Conservation (phyloP, 2,888 invertebrate species). For the Rhopalosiphum nymphaeae region DNA sequence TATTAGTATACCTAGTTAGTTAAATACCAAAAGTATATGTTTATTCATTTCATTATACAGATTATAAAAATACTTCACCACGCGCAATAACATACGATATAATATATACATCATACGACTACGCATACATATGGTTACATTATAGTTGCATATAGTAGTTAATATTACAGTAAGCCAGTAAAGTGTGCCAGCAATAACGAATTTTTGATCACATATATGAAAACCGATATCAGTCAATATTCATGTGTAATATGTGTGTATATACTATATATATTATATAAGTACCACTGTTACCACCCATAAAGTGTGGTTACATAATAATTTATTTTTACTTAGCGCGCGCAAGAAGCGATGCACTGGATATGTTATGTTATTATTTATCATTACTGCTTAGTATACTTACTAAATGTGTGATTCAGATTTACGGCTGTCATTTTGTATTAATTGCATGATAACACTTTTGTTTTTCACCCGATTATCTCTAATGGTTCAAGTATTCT, state of each 20-base stretch:
- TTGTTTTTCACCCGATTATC: constrained; percentile 29
- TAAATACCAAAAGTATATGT: too few species aligned
- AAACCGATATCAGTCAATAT: neutral
- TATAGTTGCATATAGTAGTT: too few species aligned
- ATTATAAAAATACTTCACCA: too few species aligned
- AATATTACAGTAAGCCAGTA: neutral
- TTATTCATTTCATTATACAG: too few species aligned
- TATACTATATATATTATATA: neutral
- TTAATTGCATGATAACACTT: constrained; percentile 24
- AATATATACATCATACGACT: too few species aligned
- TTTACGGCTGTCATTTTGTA: neutral
- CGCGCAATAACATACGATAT: too few species aligned
- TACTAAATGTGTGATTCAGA: neutral
- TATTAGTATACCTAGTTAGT: too few species aligned
- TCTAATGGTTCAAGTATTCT: constrained; percentile 8
- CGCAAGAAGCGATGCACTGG: neutral
- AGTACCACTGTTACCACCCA: neutral
- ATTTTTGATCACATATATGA: neutral
- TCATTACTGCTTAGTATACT: neutral
- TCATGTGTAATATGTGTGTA: neutral
- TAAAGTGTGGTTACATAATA: neutral
- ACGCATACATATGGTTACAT: neutral
- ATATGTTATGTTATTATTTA: neutral
- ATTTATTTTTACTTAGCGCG: neutral
- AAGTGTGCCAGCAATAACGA: neutral